A percentile compares a stretch with the other conserved stretches of the same genome.
These are phyloP conservation scores for Bombus balteatus DNA, from an alignment of 1,140 invertebrate species.

Conservation along the genomic window DNA sequence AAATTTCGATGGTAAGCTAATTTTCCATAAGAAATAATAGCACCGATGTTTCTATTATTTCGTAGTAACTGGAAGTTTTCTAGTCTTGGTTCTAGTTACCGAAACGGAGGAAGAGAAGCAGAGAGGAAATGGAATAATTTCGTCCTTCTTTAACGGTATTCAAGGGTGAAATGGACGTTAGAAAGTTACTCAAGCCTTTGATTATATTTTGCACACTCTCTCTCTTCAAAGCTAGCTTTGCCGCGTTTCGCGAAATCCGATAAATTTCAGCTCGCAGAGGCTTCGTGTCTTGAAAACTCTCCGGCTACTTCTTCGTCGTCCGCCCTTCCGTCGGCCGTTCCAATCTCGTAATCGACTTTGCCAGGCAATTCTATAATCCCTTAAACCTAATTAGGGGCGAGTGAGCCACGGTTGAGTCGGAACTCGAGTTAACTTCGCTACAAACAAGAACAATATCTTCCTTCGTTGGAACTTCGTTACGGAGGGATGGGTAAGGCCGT, in stretches of 20 bases:
- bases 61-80: too few species aligned
- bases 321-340: constrained; percentile 8
- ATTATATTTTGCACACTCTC: constrained; percentile 26
- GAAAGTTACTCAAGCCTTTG: constrained; percentile 30
- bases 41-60: too few species aligned
- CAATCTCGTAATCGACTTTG: constrained; percentile 79
- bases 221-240: neutral
- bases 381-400: constrained; percentile 79
- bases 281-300: constrained; percentile 47
- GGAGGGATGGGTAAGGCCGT: constrained; percentile 19
- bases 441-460: constrained; percentile 80
- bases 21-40: neutral
- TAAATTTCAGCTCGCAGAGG: constrained; percentile 31
- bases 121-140: neutral
- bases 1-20: neutral
- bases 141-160: constrained; percentile 9
- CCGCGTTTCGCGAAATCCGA: constrained; percentile 45
- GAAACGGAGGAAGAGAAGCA: neutral
- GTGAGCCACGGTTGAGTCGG: constrained; percentile 63
- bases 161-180: neutral
- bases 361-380: constrained; percentile 81
- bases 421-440: constrained; percentile 75
- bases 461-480: constrained; percentile 74
- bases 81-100: neutral
- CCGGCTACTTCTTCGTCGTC: constrained; percentile 37